phyloP scores from a whole-genome alignment of 2,888 invertebrate genomes.

The Pogonocherus hispidulus region DNA sequence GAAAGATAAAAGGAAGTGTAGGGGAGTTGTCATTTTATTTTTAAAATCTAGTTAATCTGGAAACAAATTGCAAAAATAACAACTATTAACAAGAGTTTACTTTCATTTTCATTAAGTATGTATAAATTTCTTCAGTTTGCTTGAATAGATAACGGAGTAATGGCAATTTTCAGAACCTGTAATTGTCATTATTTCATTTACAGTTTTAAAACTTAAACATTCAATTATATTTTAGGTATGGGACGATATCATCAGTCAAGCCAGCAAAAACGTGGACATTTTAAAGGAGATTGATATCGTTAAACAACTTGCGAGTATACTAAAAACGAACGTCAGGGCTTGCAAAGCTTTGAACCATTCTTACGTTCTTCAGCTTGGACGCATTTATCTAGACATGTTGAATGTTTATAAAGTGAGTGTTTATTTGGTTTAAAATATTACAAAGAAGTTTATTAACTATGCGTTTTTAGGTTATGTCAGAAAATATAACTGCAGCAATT shows the following conservation, averaged over 20 bases:
- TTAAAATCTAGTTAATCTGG: too few species aligned
- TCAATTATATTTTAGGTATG: constrained; percentile 73
- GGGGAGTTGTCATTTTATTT: too few species aligned
- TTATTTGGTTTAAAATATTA: not conserved
- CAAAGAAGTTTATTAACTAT: not conserved
- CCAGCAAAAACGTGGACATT: constrained; percentile 96
- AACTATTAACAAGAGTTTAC: too few species aligned
- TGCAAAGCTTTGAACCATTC: constrained; percentile 98
- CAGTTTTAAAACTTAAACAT: too few species aligned
- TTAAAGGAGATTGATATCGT: constrained; percentile 97
- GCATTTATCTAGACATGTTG: constrained; percentile 98
- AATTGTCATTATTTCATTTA: too few species aligned
- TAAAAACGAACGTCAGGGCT: constrained; percentile 99
- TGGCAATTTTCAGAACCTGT: too few species aligned
- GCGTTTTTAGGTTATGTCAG: constrained; percentile 80
- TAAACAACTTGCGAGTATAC: constrained; percentile 96
- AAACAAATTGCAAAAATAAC: too few species aligned
- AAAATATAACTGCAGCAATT: constrained; percentile 95
- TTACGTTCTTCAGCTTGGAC: constrained; percentile 93
- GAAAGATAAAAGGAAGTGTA: too few species aligned
- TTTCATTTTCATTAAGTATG: too few species aligned
- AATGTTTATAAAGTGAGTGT: constrained; percentile 94
- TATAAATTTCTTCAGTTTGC: too few species aligned
- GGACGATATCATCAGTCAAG: constrained; percentile 98
- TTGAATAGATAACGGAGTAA: too few species aligned